phyloP scores from a whole-genome alignment of 2,888 invertebrate genomes.

The Melanophora roralis region DNA sequence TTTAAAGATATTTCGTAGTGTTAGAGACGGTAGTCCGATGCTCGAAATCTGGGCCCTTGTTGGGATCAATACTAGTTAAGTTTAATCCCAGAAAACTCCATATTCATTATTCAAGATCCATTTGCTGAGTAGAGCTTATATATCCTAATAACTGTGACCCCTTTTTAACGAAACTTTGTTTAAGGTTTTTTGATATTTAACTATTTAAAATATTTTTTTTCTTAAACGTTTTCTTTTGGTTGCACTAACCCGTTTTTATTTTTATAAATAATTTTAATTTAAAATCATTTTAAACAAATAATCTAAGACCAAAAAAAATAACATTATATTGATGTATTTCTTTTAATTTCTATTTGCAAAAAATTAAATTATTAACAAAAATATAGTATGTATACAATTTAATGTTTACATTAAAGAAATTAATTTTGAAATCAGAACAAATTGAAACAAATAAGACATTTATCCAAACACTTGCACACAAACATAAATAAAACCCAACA shows the following conservation, averaged over 20 bases:
- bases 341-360: constrained; percentile 6
- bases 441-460: constrained; percentile 8
- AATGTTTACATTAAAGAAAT: constrained; percentile 26
- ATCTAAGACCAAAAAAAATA: constrained; percentile 27
- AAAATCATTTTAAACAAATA: constrained; percentile 29
- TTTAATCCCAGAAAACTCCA: too few relatives aligned
- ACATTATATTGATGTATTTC: neutral
- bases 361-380: neutral
- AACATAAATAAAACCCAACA: neutral
- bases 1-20: too few relatives aligned
- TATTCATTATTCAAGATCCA: too few relatives aligned
- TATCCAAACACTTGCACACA: constrained; percentile 14
- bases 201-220: too few relatives aligned
- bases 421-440: constrained; percentile 29
- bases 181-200: too few relatives aligned
- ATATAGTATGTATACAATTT: neutral
- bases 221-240: too few relatives aligned
- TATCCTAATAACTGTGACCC: too few relatives aligned
- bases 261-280: neutral
- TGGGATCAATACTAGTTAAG: too few relatives aligned
- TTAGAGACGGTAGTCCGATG: too few relatives aligned
- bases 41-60: too few relatives aligned
- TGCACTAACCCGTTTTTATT: constrained; percentile 21
- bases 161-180: too few relatives aligned
- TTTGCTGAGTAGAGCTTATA: too few relatives aligned